Percentiles rank a stretch among this genome's conserved stretches.
phyloP scores from a whole-genome alignment of 2,888 invertebrate genomes.

The Drosophila macrothrix region DNA sequence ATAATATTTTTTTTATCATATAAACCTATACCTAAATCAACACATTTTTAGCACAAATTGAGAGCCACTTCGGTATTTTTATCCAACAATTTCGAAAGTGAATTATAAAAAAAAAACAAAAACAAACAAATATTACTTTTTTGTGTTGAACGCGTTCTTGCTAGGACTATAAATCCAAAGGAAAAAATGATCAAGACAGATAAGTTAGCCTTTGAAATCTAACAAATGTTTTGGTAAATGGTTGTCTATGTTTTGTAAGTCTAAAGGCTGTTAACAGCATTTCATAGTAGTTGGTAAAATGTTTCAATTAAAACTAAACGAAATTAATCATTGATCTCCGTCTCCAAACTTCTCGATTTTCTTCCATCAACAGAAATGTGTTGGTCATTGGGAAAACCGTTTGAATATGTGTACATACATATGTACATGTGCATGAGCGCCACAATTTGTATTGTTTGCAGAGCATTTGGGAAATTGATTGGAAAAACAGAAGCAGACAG shows the following conservation, averaged over 20 bases:
- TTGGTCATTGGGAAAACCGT: conserved; percentile 26
- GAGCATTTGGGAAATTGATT: conserved; percentile 41
- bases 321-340: conserved; percentile 20
- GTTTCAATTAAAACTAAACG: neutral
- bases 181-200: neutral
- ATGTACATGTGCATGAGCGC: conserved; percentile 11
- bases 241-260: neutral
- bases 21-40: neutral
- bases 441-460: conserved; percentile 28
- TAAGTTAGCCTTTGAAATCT: neutral
- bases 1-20: conserved; percentile 7
- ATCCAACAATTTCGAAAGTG: neutral
- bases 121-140: neutral
- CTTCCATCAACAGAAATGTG: conserved; percentile 20
- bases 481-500: conserved; percentile 38
- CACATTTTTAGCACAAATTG: neutral
- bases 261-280: neutral
- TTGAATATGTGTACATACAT: neutral
- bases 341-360: conserved; percentile 9
- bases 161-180: neutral
- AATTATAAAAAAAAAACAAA: neutral
- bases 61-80: neutral
- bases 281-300: neutral
- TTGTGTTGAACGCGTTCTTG: neutral
- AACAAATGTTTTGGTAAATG: neutral